Percentiles rank a stretch among this genome's conserved stretches.
Conservation (phyloP, 2,888 invertebrate species). For the Diachrysia chrysitis region DNA sequence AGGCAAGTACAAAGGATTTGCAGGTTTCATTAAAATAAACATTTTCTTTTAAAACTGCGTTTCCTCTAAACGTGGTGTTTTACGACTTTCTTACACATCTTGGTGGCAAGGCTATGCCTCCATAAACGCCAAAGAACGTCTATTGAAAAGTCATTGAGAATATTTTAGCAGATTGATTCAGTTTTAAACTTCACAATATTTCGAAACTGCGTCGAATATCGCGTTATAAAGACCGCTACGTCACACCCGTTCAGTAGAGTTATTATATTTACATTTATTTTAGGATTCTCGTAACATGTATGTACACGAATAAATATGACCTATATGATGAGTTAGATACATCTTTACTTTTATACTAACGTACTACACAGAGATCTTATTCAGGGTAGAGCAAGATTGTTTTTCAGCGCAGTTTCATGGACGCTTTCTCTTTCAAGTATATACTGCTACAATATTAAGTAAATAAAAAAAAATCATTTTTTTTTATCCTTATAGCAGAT, state of each 20-base stretch:
- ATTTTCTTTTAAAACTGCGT: conserved; percentile 6
- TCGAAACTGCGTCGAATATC: conserved; percentile 30
- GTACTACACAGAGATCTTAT: not conserved
- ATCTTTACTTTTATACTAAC: not conserved
- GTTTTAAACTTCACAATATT: conserved; percentile 10
- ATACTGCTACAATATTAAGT: no score
- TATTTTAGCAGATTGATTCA: conserved; percentile 29
- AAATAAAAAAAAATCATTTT: no score
- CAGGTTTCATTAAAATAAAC: not conserved
- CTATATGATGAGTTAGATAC: not conserved
- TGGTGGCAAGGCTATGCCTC: not conserved
- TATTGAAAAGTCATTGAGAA: conserved; percentile 18
- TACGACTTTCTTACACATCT: not conserved
- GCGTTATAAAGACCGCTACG: conserved; percentile 32
- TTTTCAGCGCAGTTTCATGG: no score
- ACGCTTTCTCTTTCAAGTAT: no score
- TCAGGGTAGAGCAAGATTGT: no score
- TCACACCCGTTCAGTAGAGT: conserved; percentile 29
- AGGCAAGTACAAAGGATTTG: not conserved
- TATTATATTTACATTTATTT: conserved; percentile 41
- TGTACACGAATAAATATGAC: conserved; percentile 23
- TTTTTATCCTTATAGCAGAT: no score
- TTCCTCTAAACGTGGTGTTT: not conserved
- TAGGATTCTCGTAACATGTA: conserved; percentile 19
- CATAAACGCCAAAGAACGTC: conserved; percentile 14